Percentiles rank a stretch among this genome's conserved stretches.
phyloP scores from a whole-genome alignment of 2,797 vertebrate genomes.

The Pseudomugil tenellus region DNA sequence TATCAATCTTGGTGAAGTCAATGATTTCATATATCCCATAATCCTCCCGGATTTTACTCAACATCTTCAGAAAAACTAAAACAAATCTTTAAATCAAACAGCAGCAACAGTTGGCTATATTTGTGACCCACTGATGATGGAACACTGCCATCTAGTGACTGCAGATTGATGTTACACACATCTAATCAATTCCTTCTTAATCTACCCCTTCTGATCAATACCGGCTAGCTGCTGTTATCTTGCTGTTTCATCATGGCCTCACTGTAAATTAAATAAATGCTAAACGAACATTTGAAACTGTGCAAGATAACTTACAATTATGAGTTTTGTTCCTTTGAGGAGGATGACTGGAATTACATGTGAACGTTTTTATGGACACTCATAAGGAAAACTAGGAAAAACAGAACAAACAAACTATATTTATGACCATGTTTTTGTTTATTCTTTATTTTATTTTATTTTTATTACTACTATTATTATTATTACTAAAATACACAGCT shows the following conservation, averaged over 20 bases:
- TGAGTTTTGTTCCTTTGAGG: too few relatives aligned
- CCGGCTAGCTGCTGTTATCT: too few relatives aligned
- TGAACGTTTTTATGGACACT: not conserved
- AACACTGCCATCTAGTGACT: conserved; percentile 57
- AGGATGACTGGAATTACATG: not conserved
- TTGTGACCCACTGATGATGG: not conserved
- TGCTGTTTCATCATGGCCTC: too few relatives aligned
- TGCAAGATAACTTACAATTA: not conserved
- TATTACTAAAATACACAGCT: too few relatives aligned
- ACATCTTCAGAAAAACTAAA: not conserved
- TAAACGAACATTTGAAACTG: not conserved
- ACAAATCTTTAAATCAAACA: not conserved
- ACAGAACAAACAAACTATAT: not conserved
- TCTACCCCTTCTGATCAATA: too few relatives aligned
- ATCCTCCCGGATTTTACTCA: not conserved
- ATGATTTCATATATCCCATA: not conserved
- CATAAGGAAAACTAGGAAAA: not conserved
- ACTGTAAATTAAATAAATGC: not conserved
- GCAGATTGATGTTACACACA: not conserved
- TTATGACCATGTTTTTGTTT: too few relatives aligned
- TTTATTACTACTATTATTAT: too few relatives aligned
- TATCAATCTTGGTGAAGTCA: not conserved
- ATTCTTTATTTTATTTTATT: too few relatives aligned
- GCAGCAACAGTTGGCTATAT: not conserved
- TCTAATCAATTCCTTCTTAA: too few relatives aligned